Base-by-base conservation (phyloP, 2,113 vertebrate species). In the Astur gentilis region DNA sequence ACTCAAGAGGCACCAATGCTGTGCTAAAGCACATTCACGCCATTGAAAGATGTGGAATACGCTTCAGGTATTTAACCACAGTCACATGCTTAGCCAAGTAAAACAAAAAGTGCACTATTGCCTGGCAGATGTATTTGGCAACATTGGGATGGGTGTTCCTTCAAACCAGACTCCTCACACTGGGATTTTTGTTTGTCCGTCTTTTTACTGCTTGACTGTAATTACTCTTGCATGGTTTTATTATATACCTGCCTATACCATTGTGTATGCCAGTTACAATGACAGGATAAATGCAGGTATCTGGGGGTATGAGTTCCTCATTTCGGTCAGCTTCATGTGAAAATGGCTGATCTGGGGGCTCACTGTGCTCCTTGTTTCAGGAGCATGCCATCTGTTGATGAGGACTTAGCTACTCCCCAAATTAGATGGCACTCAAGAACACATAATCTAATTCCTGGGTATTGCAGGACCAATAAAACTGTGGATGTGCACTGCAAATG, bases 31-130 rank as follows among this genome's bases (percentile, higher is more conserved):
- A 44, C 40, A 10, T 57, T 0, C 0, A 7, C 73, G 36, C 55
- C 31, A 17, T 9, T 71, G 50, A 61, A 81, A 89, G 88, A 40
- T 11, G 13, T 55, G 64, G 40, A 83, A 81, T 62, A 34, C 3
- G 4, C 11, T 38, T 86, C 18, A 73, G 36, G 20, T 47, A 4
- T 69, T 88, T 69, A 73, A 81, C 31, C 19, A 81, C 44, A 50
- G 13, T 36, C 42, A 34, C 1, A 0, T 31, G 26, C 3, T 0
- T 11, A 52, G 38, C 36, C 1, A 1, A 77, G 36, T 32, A 64
- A 77, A 92, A 83, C 32, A 49, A 23, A 54, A 72, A 81, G 25
- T 27, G 17, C 40, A 29, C 22, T 69, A 6, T 40, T 80, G 26
- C 19, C 80, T 42, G 23, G 36, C 44, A 54, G 44, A 42, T 9